Percentiles rank a stretch among this genome's conserved stretches.
Evolutionary conservation across 2,888 invertebrate genomes (phyloP).

Genomic region (Thymelicus acteon): DNA sequence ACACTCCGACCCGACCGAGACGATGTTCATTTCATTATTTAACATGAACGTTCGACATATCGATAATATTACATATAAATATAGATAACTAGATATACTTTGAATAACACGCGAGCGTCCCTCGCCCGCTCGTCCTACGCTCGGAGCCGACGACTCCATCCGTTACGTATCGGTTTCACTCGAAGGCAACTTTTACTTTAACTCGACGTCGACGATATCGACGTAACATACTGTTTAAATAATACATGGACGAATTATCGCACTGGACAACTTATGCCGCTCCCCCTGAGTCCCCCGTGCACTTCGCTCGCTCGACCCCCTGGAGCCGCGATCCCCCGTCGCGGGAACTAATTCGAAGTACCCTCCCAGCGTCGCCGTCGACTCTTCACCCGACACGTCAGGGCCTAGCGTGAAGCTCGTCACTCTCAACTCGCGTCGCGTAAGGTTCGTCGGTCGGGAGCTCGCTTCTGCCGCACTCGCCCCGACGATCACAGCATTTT

Average conservation of each 20-base stretch:
- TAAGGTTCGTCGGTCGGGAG: too few species aligned
- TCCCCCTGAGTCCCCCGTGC: too few species aligned
- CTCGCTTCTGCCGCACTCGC: too few species aligned
- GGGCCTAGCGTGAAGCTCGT: too few species aligned
- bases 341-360: too few species aligned
- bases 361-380: too few species aligned
- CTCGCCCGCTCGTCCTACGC: not conserved
- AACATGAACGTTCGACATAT: not conserved
- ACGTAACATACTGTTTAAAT: not conserved
- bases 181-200: conserved; percentile 17
- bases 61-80: conserved; percentile 1
- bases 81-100: not conserved
- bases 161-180: conserved; percentile 15
- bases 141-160: not conserved
- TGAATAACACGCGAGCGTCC: conserved; percentile 2
- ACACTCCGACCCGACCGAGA: not conserved
- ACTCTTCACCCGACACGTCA: too few species aligned
- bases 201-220: not conserved
- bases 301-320: too few species aligned
- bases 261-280: not conserved
- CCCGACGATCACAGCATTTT: too few species aligned
- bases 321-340: too few species aligned
- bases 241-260: conserved; percentile 8
- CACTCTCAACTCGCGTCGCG: too few species aligned
- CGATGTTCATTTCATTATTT: not conserved